Percentiles rank a stretch among this genome's conserved stretches.
Conservation (phyloP, 2,888 invertebrate species). For the Ichneumon xanthorius region DNA sequence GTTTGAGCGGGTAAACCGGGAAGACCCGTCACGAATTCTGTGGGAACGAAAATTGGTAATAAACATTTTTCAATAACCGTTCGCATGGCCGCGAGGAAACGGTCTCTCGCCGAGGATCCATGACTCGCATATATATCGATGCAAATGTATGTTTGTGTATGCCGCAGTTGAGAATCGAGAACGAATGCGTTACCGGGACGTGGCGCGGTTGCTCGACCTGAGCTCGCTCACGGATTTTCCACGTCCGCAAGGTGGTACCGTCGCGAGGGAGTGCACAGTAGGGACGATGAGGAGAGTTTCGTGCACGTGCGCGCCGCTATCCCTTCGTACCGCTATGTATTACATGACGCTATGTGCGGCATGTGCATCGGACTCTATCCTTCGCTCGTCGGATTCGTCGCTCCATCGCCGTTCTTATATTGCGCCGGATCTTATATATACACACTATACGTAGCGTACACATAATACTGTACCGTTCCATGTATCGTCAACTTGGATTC, state of each 20-base stretch:
- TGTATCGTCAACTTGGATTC: constrained; percentile 63
- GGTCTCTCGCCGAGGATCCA: background rate
- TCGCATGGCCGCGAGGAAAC: too few species aligned
- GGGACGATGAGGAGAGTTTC: constrained; percentile 30
- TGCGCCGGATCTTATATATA: background rate
- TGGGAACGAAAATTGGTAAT: too few species aligned
- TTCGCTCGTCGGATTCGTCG: constrained; percentile 17
- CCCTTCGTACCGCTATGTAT: constrained; percentile 16
- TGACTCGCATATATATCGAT: background rate
- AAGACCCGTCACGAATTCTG: background rate
- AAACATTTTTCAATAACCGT: too few species aligned
- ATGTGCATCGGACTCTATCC: constrained; percentile 12
- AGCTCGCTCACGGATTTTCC: constrained; percentile 55
- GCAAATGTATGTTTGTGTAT: background rate
- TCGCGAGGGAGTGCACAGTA: constrained; percentile 38
- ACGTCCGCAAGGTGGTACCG: constrained; percentile 40
- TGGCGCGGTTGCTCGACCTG: constrained; percentile 10
- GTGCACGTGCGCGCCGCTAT: constrained; percentile 54
- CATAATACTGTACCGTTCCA: constrained; percentile 9
- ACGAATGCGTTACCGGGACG: constrained; percentile 47
- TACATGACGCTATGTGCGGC: too few species aligned
- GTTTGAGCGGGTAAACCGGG: background rate
- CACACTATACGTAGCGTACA: background rate
- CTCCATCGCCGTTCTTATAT: constrained; percentile 12
- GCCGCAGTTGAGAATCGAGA: constrained; percentile 29